These are phyloP conservation scores for Orbicella faveolata DNA, from an alignment of 64 coral and sea anemone species.

Conservation along the genomic window DNA sequence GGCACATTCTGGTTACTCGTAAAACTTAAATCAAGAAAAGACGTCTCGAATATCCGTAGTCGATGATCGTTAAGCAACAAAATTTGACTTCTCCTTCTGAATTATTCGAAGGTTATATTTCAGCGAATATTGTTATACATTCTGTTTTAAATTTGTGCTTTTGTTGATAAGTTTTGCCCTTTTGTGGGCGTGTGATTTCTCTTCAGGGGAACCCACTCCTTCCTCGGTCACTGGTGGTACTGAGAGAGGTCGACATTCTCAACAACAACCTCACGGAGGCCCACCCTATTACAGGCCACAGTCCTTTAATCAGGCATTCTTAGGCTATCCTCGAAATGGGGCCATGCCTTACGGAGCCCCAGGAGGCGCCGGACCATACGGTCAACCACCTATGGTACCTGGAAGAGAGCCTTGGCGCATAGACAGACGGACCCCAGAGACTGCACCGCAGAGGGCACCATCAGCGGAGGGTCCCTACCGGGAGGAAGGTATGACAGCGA, in stretches of 20 bases:
- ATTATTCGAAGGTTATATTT: no score
- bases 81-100: no score
- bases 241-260: constrained; percentile 48
- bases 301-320: constrained; percentile 45
- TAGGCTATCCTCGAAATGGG: constrained; percentile 39
- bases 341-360: constrained; percentile 18
- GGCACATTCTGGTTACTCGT: no score
- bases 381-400: constrained; percentile 37
- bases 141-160: background rate
- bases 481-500: constrained; percentile 27
- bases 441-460: constrained; percentile 8
- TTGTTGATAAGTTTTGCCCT: background rate
- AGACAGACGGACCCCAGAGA: constrained; percentile 34
- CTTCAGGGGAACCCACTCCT: constrained; percentile 75
- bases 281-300: constrained; percentile 38
- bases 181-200: background rate
- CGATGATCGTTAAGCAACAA: no score
- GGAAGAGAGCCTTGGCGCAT: constrained; percentile 36
- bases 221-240: constrained; percentile 60
- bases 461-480: background rate
- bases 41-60: no score
- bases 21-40: no score
- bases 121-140: background rate
- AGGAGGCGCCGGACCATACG: constrained; percentile 5
- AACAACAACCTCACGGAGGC: constrained; percentile 27